These are phyloP conservation scores for Neodontobutis hainanensis DNA, from an alignment of 2,113 vertebrate species.

Conservation along the genomic window DNA sequence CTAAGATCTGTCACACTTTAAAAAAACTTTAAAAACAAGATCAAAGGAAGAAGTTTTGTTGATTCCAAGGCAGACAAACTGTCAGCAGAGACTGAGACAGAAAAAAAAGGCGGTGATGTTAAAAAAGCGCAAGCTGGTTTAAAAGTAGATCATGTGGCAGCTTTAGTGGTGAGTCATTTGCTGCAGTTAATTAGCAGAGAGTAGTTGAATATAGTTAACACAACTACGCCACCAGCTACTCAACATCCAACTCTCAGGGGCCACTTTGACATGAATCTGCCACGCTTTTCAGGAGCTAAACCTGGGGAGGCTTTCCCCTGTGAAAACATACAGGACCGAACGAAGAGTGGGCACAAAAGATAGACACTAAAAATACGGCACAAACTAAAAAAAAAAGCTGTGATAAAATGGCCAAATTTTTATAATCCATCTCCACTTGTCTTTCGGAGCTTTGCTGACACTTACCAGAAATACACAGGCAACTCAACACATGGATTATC, in stretches of 20 bases:
- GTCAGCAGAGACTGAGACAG: conserved; percentile 7
- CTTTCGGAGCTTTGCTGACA: not conserved
- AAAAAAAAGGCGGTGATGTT: not conserved
- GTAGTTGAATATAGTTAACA: conserved; percentile 22
- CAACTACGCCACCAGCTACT: conserved; percentile 23
- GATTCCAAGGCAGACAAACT: conserved; percentile 3
- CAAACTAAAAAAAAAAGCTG: not conserved
- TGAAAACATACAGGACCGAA: not conserved
- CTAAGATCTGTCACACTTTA: conserved; percentile 30
- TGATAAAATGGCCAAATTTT: not conserved
- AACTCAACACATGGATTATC: not conserved
- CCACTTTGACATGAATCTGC: conserved; percentile 12
- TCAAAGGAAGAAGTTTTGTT: not conserved
- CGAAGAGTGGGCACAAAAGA: not conserved
- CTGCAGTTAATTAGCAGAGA: conserved; percentile 45
- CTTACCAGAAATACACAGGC: conserved; percentile 1
- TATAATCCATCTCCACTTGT: not conserved
- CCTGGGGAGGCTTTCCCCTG: not conserved
- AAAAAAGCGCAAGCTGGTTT: not conserved
- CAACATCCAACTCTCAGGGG: conserved; percentile 28
- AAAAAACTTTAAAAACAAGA: conserved; percentile 11
- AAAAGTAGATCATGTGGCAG: not conserved
- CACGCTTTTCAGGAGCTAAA: conserved; percentile 11
- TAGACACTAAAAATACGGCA: not conserved
- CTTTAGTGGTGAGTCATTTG: conserved; percentile 3